Evolutionary conservation across 1,140 invertebrate species (phyloP), one percentile per base, ranked within the genome.

Genomic region (Sycophila sp.): DNA sequence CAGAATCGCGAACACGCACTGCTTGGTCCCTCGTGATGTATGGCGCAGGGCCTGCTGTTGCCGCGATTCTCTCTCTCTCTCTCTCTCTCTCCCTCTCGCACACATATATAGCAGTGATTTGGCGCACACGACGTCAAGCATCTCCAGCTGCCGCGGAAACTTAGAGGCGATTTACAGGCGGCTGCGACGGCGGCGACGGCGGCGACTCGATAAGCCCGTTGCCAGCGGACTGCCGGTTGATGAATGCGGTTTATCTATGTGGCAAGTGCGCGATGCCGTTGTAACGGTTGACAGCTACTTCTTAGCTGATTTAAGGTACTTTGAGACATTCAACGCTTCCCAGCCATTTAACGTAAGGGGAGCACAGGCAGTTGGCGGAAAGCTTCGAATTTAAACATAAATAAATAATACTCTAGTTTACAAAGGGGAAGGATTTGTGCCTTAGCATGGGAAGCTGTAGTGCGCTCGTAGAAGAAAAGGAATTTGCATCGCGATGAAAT

Each of bases 221-320:
- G 2, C 38, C 10, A 17, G 6, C 15, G 15, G 3, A 4, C 6
- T 26, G 1, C 38, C 2, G 59, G 19, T 30, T 69, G 30, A 69
- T 69, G 45, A 69, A 69, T 62, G 67, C 34, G 34, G 28, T 34
- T 60, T 62, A 69, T 30, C 32, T 51, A 3, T 40, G 17, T 36
- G 4, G 19, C 32, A 38, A 32, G 42, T 47, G 42, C 42, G 42
- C 42, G 17, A 19, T 10, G 19, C 7, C 42, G n/a, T 30, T 53
- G 51, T 30, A 55, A 26, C 51, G 28, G 28, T 30, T 55, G 51
- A 32, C 51, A 32, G 6, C 30, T 30, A 30, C 30, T 55, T 55
- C 51, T 55, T 55, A 55, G 51, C 51, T 55, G 51, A 55, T 55
- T 55, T 10, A 55, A n/a, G n/a, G n/a, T n/a, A n/a, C n/a, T n/a